Base-by-base conservation (phyloP, 1,140 invertebrate species). In the Berghia stephanieae region DNA sequence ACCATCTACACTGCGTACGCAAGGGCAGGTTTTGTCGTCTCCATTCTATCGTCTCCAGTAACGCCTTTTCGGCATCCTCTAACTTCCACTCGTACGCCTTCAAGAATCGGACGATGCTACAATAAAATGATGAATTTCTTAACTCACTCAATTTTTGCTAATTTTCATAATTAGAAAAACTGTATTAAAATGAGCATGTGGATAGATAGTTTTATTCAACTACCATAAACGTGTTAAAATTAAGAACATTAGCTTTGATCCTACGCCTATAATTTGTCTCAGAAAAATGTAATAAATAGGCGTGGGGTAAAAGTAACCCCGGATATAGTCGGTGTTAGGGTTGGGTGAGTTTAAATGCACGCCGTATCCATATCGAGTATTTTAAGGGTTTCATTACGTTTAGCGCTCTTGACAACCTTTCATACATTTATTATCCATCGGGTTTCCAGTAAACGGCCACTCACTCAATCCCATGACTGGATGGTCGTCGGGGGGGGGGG, bases 71-170 rank as follows among this genome's bases (percentile, higher is more conserved):
- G 3, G 88, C 86, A 4, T 86, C 86, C 31, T 81, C 79, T 21
- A 88, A 8, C 68, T 88, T 82, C 86, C 87, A 88, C 69, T 89
- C 85, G 52, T 84, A 78, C 27, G 88, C 84, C 66, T 85, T 85
- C 40, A 89, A 78, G 63, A 81, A 88, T 18, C 87, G 79, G 0
- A 79, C 67, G 0, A 88, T 46, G 8, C 87, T 89, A 80, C n/a
- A 69, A 77, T 60, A 42, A 75, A 2, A 57, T 55, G 38, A 24
- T 68, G 43, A n/a, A n/a, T n/a, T 34, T 68, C 0, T 3, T 40
- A 52, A 3, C 13, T 1, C 2, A 10, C 21, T 4, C 16, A 36
- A 1, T 4, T 4, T 31, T 8, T 40, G 52, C 27, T 5, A 67
- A 34, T 21, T 36, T 18, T 1, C 13, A 13, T 16, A 38, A 36